phyloP scores from a whole-genome alignment of 2,888 invertebrate species.

The Chymomyza fuscimana region DNA sequence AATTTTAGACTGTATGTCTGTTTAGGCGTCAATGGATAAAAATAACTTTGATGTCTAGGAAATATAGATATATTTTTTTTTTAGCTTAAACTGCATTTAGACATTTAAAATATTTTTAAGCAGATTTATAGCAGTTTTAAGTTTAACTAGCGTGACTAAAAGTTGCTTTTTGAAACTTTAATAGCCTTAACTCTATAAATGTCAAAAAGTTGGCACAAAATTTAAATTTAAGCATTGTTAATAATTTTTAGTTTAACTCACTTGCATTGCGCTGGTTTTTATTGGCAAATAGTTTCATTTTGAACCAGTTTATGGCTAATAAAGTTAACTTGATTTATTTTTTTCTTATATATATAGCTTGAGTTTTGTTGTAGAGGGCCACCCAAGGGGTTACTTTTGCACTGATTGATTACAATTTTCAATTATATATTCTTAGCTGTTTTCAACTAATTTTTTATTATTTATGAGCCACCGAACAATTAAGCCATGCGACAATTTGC shows the following conservation, averaged over 20 bases:
- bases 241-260: slow-evolving; percentile 40
- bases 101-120: neutral
- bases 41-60: neutral
- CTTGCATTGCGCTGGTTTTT: slow-evolving; percentile 70
- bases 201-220: neutral
- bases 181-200: neutral
- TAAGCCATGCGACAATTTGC: slow-evolving; percentile 29
- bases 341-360: neutral
- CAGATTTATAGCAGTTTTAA: neutral
- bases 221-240: neutral
- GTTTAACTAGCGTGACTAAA: neutral
- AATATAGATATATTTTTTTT: neutral
- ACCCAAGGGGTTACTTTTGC: neutral
- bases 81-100: no score
- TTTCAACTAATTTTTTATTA: slow-evolving; percentile 24
- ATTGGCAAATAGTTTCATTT: slow-evolving; percentile 67
- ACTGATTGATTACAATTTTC: neutral
- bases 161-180: neutral
- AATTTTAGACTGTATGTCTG: neutral
- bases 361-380: neutral
- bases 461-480: neutral
- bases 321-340: neutral
- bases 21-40: neutral
- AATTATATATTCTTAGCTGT: slow-evolving; percentile 17
- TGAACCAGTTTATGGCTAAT: slow-evolving; percentile 2